phyloP scores from a whole-genome alignment of 2,888 invertebrate species.

The Diachrysia chrysitis region DNA sequence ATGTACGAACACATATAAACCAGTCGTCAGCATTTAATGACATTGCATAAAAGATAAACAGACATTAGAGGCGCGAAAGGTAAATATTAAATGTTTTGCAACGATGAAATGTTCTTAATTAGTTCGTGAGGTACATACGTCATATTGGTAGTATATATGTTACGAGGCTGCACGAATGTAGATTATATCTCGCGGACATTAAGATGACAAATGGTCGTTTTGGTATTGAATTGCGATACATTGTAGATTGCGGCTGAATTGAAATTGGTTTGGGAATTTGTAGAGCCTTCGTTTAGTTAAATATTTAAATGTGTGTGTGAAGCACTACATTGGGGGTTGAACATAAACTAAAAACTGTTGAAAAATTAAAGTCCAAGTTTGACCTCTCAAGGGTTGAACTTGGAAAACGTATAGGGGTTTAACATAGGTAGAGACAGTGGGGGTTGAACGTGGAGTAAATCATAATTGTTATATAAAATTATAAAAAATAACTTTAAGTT shows the following conservation, averaged over 20 bases:
- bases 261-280: conserved; percentile 4
- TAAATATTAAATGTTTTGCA: conserved; percentile 61
- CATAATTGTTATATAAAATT: no score
- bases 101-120: conserved; percentile 61
- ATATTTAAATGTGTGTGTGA: not conserved
- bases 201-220: conserved; percentile 59
- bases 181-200: conserved; percentile 57
- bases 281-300: not conserved
- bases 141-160: conserved; percentile 59
- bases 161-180: conserved; percentile 58
- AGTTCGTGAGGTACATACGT: conserved; percentile 52
- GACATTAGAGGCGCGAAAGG: conserved; percentile 64
- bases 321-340: no score
- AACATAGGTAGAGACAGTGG: no score
- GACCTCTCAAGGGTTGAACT: no score
- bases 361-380: no score
- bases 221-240: conserved; percentile 40
- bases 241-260: conserved; percentile 6
- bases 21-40: conserved; percentile 47
- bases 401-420: no score
- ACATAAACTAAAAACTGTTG: no score
- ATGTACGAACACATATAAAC: conserved; percentile 21
- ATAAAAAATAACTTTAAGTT: no score
- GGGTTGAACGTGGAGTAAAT: no score
- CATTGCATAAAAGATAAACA: conserved; percentile 66